phyloP scores from a whole-genome alignment of 2,888 invertebrate species.

The Omphaloscelis lunosa region DNA sequence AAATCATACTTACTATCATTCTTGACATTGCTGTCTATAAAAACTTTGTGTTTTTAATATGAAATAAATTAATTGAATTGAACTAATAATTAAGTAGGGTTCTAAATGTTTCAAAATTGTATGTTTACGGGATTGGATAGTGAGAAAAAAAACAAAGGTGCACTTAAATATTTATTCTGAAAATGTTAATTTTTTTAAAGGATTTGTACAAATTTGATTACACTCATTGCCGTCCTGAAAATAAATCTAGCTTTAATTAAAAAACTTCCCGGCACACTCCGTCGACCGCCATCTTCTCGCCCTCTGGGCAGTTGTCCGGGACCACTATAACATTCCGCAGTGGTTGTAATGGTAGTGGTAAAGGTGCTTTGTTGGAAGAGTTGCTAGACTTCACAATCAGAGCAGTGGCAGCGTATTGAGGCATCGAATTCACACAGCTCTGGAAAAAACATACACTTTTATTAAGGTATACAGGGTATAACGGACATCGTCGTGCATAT shows the following conservation, averaged over 20 bases:
- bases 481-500: neutral
- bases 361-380: neutral
- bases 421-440: slow-evolving; percentile 20
- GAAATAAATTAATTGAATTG: neutral
- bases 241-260: slow-evolving; percentile 7
- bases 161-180: neutral
- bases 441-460: neutral
- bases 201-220: neutral
- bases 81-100: neutral
- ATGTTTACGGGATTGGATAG: too few relatives aligned
- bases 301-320: slow-evolving; percentile 43
- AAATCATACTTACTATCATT: neutral
- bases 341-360: accelerated
- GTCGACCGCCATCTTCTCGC: slow-evolving; percentile 29
- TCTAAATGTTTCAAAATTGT: neutral
- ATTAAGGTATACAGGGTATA: neutral
- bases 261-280: slow-evolving; percentile 59
- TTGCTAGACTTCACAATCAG: neutral
- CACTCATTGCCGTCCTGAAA: neutral
- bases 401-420: neutral
- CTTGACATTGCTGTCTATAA: neutral
- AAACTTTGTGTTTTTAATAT: neutral
- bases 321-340: neutral
- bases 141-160: neutral
- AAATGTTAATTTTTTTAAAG: neutral